Base-by-base conservation (phyloP, 2,113 vertebrate species). In the Lampris incognitus region DNA sequence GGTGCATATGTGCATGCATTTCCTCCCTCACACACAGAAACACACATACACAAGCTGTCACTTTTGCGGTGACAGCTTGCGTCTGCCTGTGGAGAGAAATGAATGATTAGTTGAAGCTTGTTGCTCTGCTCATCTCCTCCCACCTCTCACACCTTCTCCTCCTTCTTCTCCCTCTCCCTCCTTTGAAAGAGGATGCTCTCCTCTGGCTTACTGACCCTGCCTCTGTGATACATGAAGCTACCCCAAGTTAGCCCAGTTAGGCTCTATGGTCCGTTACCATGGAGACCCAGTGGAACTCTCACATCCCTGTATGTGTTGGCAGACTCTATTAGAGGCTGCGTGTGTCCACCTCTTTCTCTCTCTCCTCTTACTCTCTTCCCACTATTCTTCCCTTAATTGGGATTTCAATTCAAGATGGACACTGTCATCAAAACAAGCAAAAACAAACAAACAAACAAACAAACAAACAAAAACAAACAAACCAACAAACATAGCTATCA, bases 81-180 rank as follows among this genome's bases (percentile, higher is more conserved):
- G 1, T 10, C 64, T 84, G 79, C 4, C 54, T 89, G 80, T 83
- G 74, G 66, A 88, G 13, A 79, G 68, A 82, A 82, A 48, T 63
- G 37, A 86, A 48, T 82, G 74, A 65, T 80, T 61, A 74, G 70
- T 78, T 64, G n/a, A 82, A 76, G 44, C 40, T 55, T 70, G 36
- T 49, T 49, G 48, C 49, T 80, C 46, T 50, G 42, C 40, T 69
- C 68, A 41, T 79, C 13, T 66, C 61, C 51, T 56, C 8, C 62
- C 56, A 67, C 48, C 52, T 4, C 48, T 10, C 51, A 67, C 4
- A 61, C 50, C 36, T 4, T 66, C 42, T 24, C 37, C 52, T 38
- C 46, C 63, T 13, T 61, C 6, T 10, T 24, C 2, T 41, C 2
- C 44, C 39, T 55, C 50, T 51, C 41, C 57, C 55, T 64, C 60